Evolutionary conservation across 2,888 invertebrate species (phyloP), one percentile per base, ranked within the genome.

Genomic region (Pyrgus malvae): DNA sequence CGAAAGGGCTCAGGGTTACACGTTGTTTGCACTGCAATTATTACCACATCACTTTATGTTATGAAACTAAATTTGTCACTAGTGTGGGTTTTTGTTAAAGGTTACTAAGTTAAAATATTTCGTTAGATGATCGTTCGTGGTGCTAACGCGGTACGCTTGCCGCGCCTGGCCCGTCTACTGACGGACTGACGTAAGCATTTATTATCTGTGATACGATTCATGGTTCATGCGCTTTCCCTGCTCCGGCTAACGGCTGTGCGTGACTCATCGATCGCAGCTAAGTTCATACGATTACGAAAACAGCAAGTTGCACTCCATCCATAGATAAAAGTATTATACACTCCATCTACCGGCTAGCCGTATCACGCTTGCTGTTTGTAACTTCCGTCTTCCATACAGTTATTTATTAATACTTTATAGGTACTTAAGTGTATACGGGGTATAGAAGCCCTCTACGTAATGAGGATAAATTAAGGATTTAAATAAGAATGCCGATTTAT

Each of bases 21-120:
- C 25, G 49, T 56, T 45, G 55, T 51, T 27, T 25, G 57, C 64
- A 62, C 69, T 64, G 58, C 60, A 61, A 59, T 57, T 45, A 58
- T 65, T 68, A 66, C 70, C 80, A 82, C 83, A 78, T 78, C 79
- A 83, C 83, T 78, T 67, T 72, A 70, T 69, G 65, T 71, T 72
- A 53, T 16, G 37, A 51, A 56, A 48, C 45, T 45, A 64, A 8
- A 42, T 33, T 38, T 54, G 37, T 54, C 42, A 48, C 48, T 41
- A 48, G 14, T 16, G 9, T 16, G 33, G 14, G 33, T 35, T 35
- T 14, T 33, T 19, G 16, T 31, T 45, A 31, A 17, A 6, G 6
- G 25, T 46, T n/a, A 46, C 38, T 38, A 38, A 17, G 38, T 37
- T n/a, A 37, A 19, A 38, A 11, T 17, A 38, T 16, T 23, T 42